phyloP scores from a whole-genome alignment of 2,888 invertebrate species.

The Zele albiditarsus region DNA sequence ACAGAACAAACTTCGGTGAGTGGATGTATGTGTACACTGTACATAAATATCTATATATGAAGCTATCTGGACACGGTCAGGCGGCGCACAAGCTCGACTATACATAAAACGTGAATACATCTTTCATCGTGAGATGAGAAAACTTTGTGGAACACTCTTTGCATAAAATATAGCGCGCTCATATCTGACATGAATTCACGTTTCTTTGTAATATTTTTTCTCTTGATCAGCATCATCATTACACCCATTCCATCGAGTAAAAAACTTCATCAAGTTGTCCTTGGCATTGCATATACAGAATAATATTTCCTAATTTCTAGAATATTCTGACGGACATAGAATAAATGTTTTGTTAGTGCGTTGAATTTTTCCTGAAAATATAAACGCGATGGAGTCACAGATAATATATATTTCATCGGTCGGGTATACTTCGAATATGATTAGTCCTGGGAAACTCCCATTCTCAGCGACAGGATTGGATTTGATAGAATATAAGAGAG shows the following conservation, averaged over 20 bases:
- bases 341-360: too few relatives aligned
- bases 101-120: conserved; percentile 40
- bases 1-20: conserved; percentile 29
- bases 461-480: conserved; percentile 64
- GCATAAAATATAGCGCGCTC: not conserved
- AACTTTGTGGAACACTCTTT: conserved; percentile 38
- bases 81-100: not conserved
- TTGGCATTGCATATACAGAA: not conserved
- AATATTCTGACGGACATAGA: too few relatives aligned
- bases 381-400: not conserved
- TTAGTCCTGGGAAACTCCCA: conserved; percentile 64
- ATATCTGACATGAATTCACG: conserved; percentile 23
- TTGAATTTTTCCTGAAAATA: too few relatives aligned
- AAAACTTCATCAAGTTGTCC: not conserved
- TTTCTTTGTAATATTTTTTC: not conserved
- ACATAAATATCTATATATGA: not conserved
- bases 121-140: conserved; percentile 39
- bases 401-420: not conserved
- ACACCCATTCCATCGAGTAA: not conserved
- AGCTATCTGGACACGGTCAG: not conserved
- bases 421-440: conserved; percentile 59
- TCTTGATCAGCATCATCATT: not conserved
- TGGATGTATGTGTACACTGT: conserved; percentile 5
- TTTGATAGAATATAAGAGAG: conserved; percentile 61
- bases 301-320: not conserved